Base-by-base conservation (phyloP, 2,113 vertebrate species). In the Oreochromis spilurus region DNA sequence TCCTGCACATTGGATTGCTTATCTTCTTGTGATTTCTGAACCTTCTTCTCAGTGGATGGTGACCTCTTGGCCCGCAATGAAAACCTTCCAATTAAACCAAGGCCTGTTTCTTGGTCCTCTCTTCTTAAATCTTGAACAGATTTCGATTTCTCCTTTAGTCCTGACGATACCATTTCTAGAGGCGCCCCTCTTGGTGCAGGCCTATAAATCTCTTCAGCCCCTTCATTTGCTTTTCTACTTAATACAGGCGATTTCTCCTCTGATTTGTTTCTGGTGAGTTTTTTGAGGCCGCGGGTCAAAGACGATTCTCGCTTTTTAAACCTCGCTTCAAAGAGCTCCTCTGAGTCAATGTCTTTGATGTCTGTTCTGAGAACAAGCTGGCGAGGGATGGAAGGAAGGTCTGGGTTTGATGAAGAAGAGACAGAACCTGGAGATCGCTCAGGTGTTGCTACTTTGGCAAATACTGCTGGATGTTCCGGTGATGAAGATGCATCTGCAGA, bases 241-340 rank as follows among this genome's bases (percentile, higher is more conserved):
- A 93, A 86, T 1, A 89, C 90, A 1, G 96, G 94, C 4, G 97
- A 97, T 83, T 97, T 97, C 86, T 99, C 98, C 89, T 98, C 98
- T 0, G 97, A 97, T 83, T 96, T 97, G n/a, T 97, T 96, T 72
- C 97, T 96, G 50, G 97, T 97, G 40, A 99, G 94, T n/a, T 97
- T 96, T 83, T 97, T 96, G 54, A 99, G 95, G 2, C 98, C 97
- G 1, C 97, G 96, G 4, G 97, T 97, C 84, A 99, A 94, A 2
- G 98, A 98, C 0, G 98, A 98, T 87, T 98, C 97, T 0, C 97
- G 96, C 79, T 97, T 97, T 91, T 99, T 99, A 93, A 99, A 99
- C 87, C 97, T 97, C n/a, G 98, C 97, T 89, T 99, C 97, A 4
- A 99, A 99, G 31, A 99, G 95, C 24, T 98, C 98, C 92, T 99